Conservation (phyloP, 2,888 invertebrate genomes). For the Philereme transversata region DNA sequence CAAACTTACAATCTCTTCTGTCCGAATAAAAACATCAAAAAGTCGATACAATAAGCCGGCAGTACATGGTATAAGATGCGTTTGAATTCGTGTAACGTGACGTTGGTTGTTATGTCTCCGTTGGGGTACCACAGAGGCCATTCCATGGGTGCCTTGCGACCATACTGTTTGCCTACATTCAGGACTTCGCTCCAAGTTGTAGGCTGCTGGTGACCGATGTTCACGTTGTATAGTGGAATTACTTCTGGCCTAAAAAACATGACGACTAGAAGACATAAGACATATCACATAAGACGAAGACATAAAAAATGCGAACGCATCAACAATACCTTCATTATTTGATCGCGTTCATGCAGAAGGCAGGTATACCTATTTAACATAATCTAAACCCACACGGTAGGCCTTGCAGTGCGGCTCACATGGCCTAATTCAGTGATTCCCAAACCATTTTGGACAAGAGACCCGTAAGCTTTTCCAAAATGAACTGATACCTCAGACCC, state of each 20-base stretch:
- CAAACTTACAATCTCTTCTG: constrained; percentile 92
- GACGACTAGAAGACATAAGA: background rate
- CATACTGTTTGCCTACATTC: constrained; percentile 86
- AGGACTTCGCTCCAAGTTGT: constrained; percentile 94
- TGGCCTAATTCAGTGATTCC: too few relatives aligned
- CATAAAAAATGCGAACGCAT: too few relatives aligned
- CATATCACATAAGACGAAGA: too few relatives aligned
- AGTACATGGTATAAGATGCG: constrained; percentile 89
- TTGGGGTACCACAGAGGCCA: constrained; percentile 94
- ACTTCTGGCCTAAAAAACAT: constrained; percentile 56
- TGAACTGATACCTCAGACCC: too few relatives aligned
- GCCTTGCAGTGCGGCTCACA: too few relatives aligned
- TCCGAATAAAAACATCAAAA: constrained; percentile 87
- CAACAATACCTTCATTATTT: too few relatives aligned
- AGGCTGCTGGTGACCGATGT: constrained; percentile 91
- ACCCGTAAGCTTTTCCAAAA: too few relatives aligned
- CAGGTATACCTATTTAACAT: too few relatives aligned
- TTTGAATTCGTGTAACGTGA: constrained; percentile 85
- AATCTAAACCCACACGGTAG: too few relatives aligned
- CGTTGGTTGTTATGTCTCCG: constrained; percentile 89
- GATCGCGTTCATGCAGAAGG: too few relatives aligned
- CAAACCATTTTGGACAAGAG: too few relatives aligned
- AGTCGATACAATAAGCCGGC: constrained; percentile 92
- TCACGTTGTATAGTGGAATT: constrained; percentile 94
- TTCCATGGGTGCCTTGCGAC: constrained; percentile 90